Base-by-base conservation (phyloP, 2,888 invertebrate genomes). In the Cosmorhoe ocellata region DNA sequence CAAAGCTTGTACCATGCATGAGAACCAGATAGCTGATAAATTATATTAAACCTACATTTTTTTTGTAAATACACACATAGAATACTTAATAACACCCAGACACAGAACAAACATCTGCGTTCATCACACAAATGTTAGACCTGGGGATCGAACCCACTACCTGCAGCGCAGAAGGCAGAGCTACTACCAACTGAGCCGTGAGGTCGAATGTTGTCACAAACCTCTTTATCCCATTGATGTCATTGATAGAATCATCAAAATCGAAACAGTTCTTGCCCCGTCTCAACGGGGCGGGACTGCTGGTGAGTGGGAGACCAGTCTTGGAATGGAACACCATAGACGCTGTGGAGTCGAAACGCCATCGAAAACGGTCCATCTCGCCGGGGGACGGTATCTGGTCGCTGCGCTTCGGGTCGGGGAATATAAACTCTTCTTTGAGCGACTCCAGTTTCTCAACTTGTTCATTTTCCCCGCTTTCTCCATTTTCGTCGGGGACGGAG, bases 271-370 rank as follows among this genome's bases (percentile, higher is more conserved):
- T 93, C 60, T 93, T 94, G 1, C 95, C 95, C 41, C 94, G 91
- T 34, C 96, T 86, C 55, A 96, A 81, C 0, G 97, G 97, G 1
- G 97, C 97, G 0, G 97, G 97, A 76, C 96, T 96, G 28, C 96
- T 96, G 0, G 96, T 96, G 34, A 96, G 83, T 0, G 97, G 97
- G 42, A 97, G 86, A 0, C 96, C 96, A 9, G 96, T 96, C 64
- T 93, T 91, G 22, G 94, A 92, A 76, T 96, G 95, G 78, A 97
- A 97, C 63, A 96, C 94, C 94, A 96, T 95, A 0, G 94, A 94
- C 0, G 96, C 94, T 0, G 96, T 95, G 38, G 93, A 95, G 66
- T 94, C 95, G 67, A 96, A 88, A 24, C 94, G 93, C 74, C 94
- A 93, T 6, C 95, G 88, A 70, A 96, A 96, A 57, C 92, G 91